Evolutionary conservation across 1,140 invertebrate genomes (phyloP).

Genomic region (Adelges cooleyi): DNA sequence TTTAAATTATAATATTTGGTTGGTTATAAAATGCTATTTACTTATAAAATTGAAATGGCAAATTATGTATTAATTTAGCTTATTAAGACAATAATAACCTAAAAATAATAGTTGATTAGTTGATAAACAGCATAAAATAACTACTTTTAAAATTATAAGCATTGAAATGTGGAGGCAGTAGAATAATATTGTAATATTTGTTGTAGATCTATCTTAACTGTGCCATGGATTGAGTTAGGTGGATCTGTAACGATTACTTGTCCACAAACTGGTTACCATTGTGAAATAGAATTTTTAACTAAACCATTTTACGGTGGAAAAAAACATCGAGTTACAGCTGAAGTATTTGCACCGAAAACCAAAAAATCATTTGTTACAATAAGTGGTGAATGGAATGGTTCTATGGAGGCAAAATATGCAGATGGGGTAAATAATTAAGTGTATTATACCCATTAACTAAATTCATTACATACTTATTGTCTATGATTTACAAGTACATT

Average conservation of each 20-base stretch:
- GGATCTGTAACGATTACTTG: conserved; percentile 79
- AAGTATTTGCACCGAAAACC: conserved; percentile 59
- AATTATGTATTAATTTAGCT: no score
- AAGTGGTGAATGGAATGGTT: conserved; percentile 91
- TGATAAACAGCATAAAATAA: no score
- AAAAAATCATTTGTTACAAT: conserved; percentile 81
- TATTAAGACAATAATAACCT: no score
- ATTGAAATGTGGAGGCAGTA: no score
- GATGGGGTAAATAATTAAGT: conserved; percentile 68
- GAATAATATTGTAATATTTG: background rate
- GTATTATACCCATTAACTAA: no score
- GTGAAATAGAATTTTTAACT: conserved; percentile 84
- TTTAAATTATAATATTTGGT: no score
- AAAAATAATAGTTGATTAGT: no score
- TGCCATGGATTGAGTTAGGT: conserved; percentile 94
- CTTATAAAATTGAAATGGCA: no score
- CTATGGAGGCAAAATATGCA: conserved; percentile 76
- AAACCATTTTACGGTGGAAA: conserved; percentile 97
- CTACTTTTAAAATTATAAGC: no score
- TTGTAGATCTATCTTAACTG: conserved; percentile 35
- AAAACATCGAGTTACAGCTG: conserved; percentile 76
- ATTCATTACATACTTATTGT: no score
- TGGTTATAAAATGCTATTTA: no score
- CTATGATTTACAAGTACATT: no score
- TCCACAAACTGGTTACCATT: conserved; percentile 76